These are phyloP conservation scores for Thera britannica DNA, from an alignment of 2,888 invertebrate species.

Conservation along the genomic window DNA sequence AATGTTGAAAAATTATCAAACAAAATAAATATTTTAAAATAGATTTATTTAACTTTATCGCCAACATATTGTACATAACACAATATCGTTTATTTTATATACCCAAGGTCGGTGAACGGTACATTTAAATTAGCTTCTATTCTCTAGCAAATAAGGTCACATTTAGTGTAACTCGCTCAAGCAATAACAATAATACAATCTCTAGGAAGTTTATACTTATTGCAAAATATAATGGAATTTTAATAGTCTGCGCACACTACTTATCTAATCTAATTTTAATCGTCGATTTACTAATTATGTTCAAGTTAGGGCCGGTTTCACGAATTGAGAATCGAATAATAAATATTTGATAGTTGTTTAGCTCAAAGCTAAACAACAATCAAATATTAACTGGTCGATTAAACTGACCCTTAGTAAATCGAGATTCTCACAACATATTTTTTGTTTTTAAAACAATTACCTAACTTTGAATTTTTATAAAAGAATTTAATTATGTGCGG, in stretches of 20 bases:
- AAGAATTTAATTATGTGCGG: too few relatives aligned
- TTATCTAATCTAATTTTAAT: not conserved
- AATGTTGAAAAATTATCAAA: not conserved
- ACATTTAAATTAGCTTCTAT: not conserved
- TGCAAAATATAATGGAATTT: not conserved
- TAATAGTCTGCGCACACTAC: not conserved
- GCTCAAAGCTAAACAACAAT: too few relatives aligned
- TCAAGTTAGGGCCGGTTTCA: not conserved
- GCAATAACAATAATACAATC: not conserved
- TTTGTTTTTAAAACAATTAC: too few relatives aligned
- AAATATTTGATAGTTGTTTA: too few relatives aligned
- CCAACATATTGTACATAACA: not conserved
- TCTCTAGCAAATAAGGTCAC: not conserved
- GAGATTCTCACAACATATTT: too few relatives aligned
- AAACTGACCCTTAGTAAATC: too few relatives aligned
- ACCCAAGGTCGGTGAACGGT: slow-evolving; percentile 6
- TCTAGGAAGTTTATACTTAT: not conserved
- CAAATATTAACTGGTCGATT: too few relatives aligned
- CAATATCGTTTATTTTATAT: not conserved
- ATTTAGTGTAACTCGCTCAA: not conserved
- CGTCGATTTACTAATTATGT: not conserved
- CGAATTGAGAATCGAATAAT: not conserved
- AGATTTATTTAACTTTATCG: not conserved
- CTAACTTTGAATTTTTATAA: too few relatives aligned
- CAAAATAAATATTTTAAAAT: not conserved